These are phyloP conservation scores for Heliconius himera DNA, from an alignment of 1,140 invertebrate genomes.

Conservation along the genomic window DNA sequence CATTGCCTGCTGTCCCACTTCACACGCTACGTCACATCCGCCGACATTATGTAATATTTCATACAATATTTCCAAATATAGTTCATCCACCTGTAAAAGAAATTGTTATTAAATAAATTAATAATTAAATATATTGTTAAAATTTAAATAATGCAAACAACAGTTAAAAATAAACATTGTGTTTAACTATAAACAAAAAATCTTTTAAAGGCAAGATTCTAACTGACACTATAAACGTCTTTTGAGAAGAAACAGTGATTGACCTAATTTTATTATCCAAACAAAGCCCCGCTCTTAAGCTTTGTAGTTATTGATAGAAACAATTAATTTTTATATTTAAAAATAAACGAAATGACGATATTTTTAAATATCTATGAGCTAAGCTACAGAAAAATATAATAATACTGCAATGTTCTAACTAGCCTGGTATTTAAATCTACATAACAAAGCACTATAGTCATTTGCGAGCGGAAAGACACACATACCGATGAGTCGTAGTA, in stretches of 20 bases:
- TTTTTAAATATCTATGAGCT: neutral
- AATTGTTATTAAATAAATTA: neutral
- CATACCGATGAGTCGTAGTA: constrained; percentile 75
- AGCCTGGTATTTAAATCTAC: neutral
- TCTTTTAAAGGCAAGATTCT: constrained; percentile 2
- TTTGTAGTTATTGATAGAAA: constrained; percentile 21
- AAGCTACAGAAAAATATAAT: neutral
- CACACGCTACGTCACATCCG: constrained; percentile 85
- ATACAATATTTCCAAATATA: constrained; percentile 96
- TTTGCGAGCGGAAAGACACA: constrained; percentile 28
- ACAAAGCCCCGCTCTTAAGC: constrained; percentile 21
- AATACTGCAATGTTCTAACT: neutral
- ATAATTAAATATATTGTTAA: too few species aligned
- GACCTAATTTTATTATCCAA: constrained; percentile 34
- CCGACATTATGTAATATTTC: constrained; percentile 97
- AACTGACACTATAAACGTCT: neutral
- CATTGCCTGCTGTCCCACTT: constrained; percentile 86
- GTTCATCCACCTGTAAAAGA: constrained; percentile 89
- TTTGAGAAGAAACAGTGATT: constrained; percentile 24
- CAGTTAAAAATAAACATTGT: neutral
- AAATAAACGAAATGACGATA: neutral
- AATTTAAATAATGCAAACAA: neutral
- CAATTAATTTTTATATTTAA: neutral
- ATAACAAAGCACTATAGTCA: constrained; percentile 7
- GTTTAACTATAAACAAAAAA: constrained; percentile 44